Conservation (phyloP, 92 coral and sea anemone genomes). For the Palythoa caribaeorum region DNA sequence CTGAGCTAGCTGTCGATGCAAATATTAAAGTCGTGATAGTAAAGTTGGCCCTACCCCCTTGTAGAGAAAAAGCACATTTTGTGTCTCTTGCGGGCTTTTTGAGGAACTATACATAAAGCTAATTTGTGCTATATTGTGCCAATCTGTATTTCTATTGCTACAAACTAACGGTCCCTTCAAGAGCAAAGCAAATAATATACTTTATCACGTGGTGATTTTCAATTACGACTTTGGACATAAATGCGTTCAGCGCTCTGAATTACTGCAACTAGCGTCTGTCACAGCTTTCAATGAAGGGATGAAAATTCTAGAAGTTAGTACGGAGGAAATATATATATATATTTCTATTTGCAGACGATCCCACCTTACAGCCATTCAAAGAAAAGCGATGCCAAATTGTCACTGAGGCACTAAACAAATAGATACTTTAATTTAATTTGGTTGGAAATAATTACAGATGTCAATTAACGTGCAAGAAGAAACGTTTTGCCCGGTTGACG, state of each 20-base stretch:
- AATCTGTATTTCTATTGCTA: background rate
- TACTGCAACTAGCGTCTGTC: background rate
- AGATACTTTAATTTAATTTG: slow-evolving; percentile 79
- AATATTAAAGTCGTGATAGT: background rate
- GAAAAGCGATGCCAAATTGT: slow-evolving; percentile 72
- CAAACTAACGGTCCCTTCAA: slow-evolving; percentile 39
- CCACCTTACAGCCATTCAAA: slow-evolving; percentile 27
- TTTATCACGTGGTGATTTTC: background rate
- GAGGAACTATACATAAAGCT: background rate
- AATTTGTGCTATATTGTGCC: slow-evolving; percentile 12
- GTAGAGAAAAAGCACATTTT: background rate
- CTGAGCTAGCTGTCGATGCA: background rate
- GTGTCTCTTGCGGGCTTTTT: background rate
- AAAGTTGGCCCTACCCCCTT: background rate
- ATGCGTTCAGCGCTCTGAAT: background rate
- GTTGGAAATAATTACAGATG: slow-evolving; percentile 82
- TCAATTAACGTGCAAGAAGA: slow-evolving; percentile 78
- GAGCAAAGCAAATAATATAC: slow-evolving; percentile 27
- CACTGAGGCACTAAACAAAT: slow-evolving; percentile 79
- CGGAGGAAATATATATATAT: background rate
- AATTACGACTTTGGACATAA: background rate
- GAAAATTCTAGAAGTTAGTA: background rate
- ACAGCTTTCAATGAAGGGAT: background rate
- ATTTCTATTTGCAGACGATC: slow-evolving; percentile 31
- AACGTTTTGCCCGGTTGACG: slow-evolving; percentile 58